Conservation (phyloP, 2,888 invertebrate genomes). For the Catocala nupta region DNA sequence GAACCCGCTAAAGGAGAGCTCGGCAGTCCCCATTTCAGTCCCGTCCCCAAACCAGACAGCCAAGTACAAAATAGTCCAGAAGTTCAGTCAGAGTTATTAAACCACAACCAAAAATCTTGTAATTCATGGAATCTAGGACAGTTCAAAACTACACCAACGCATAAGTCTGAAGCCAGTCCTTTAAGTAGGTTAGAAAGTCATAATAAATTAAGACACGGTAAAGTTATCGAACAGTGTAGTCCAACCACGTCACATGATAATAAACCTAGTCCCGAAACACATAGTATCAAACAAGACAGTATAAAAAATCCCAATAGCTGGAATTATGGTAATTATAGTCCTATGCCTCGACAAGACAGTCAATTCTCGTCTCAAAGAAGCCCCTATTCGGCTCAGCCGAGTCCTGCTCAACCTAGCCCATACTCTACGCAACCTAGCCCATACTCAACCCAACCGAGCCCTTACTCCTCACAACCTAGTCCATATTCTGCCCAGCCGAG, state of each 20-base stretch:
- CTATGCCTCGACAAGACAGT: constrained; percentile 80
- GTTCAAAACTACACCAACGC: constrained; percentile 79
- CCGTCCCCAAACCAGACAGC: constrained; percentile 81
- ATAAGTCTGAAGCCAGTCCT: constrained; percentile 83
- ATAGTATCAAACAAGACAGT: constrained; percentile 71
- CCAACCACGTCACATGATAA: constrained; percentile 82
- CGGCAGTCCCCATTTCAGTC: constrained; percentile 81
- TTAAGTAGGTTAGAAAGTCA: constrained; percentile 78
- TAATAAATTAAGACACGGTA: constrained; percentile 76
- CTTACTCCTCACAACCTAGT: constrained; percentile 82
- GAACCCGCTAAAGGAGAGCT: constrained; percentile 71
- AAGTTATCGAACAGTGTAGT: constrained; percentile 81
- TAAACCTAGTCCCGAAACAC: constrained; percentile 80
- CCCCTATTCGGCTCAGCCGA: constrained; percentile 82
- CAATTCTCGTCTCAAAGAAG: constrained; percentile 82
- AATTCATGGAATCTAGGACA: constrained; percentile 79
- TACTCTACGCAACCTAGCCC: constrained; percentile 82
- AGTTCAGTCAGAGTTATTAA: constrained; percentile 70
- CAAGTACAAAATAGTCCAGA: constrained; percentile 82
- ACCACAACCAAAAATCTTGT: constrained; percentile 59
- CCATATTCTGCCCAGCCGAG: constrained; percentile 83
- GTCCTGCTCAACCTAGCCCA: constrained; percentile 82
- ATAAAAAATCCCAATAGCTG: constrained; percentile 79
- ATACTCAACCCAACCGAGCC: constrained; percentile 81
- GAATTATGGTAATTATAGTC: constrained; percentile 81